Percentiles rank a stretch among this genome's conserved stretches.
Conservation (phyloP, 2,888 invertebrate species). For the Diadegma fenestrale region DNA sequence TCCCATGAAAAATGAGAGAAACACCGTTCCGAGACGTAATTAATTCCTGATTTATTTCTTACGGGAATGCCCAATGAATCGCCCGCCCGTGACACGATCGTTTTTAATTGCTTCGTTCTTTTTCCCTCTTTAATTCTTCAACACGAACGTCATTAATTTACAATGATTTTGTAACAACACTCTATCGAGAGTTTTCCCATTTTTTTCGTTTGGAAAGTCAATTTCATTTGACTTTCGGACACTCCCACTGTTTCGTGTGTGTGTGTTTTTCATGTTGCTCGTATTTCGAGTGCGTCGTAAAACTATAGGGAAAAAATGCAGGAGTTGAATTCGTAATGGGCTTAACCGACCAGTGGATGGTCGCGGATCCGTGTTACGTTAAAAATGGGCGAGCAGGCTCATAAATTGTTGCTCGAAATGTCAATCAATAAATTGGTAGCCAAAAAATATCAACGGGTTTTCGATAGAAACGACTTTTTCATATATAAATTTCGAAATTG, state of each 20-base stretch:
- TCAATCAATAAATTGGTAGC: no score
- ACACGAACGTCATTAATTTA: background rate
- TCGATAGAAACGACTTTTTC: background rate
- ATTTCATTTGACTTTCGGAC: background rate
- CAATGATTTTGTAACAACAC: background rate
- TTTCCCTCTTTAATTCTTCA: background rate
- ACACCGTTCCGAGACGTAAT: background rate
- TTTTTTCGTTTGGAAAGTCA: background rate
- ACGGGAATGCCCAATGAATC: background rate
- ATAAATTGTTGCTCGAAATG: no score
- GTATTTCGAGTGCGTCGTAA: background rate
- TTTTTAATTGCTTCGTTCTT: background rate
- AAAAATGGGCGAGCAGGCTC: no score
- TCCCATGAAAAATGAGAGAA: background rate
- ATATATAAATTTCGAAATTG: no score
- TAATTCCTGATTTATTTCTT: background rate
- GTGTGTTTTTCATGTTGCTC: background rate
- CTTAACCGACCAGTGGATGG: no score
- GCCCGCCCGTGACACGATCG: background rate
- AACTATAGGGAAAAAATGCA: background rate
- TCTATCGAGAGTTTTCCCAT: background rate
- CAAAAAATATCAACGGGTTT: no score
- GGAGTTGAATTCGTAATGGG: background rate
- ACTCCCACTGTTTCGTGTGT: background rate
- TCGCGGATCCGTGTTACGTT: no score